These are phyloP conservation scores for Falco columbarius DNA, from an alignment of 2,797 vertebrate genomes.

Conservation along the genomic window DNA sequence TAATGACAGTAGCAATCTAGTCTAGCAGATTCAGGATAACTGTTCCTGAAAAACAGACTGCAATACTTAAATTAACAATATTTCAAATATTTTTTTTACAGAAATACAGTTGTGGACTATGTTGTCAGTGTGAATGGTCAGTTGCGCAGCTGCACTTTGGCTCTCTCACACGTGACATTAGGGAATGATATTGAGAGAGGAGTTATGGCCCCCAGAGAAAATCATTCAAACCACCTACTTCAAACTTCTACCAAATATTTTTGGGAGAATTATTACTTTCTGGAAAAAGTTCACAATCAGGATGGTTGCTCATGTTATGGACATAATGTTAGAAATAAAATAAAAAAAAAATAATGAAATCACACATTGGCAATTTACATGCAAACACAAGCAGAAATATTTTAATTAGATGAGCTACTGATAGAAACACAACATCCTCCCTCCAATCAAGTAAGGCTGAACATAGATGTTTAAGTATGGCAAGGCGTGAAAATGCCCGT, in stretches of 20 bases:
- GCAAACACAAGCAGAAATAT: neutral
- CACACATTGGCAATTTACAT: neutral
- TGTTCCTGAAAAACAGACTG: neutral
- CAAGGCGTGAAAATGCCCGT: neutral
- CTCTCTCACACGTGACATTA: neutral
- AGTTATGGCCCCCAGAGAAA: neutral
- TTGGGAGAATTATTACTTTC: neutral
- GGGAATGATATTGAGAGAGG: neutral
- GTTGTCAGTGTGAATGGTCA: neutral
- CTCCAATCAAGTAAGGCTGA: neutral
- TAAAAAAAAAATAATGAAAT: neutral
- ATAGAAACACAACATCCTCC: neutral
- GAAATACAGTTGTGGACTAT: neutral
- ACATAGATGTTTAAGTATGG: neutral
- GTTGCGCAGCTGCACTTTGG: accelerated
- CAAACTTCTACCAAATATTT: neutral
- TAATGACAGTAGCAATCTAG: neutral
- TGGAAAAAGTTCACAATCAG: neutral
- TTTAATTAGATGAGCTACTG: neutral
- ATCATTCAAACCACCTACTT: neutral
- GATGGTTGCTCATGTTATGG: neutral
- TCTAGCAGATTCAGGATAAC: neutral
- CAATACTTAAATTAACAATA: neutral
- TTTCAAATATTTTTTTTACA: neutral
- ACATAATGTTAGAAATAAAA: neutral